A percentile compares a stretch with the other conserved stretches of the same genome.
Conservation (phyloP, 2,888 invertebrate genomes). For the Aricia artaxerxes region DNA sequence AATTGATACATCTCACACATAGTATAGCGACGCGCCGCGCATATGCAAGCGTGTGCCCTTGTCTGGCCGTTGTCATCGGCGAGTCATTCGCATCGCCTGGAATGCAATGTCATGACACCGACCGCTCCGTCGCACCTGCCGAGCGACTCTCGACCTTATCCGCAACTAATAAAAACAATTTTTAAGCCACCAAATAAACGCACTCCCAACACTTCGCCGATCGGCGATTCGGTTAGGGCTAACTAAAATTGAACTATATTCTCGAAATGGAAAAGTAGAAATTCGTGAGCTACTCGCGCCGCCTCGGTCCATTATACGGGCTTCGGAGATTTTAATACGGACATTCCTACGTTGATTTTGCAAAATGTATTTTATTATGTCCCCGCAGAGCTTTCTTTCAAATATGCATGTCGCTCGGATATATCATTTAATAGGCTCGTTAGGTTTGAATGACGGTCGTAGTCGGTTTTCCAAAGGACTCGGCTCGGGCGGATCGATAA, state of each 20-base stretch:
- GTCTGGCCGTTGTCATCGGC: conserved; percentile 75
- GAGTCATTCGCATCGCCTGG: conserved; percentile 74
- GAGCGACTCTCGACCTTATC: conserved; percentile 43
- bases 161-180: conserved; percentile 35
- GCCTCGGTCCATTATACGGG: conserved; percentile 66
- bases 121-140: conserved; percentile 46
- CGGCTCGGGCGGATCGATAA: conserved; percentile 39
- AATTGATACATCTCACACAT: conserved; percentile 26
- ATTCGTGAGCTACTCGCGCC: conserved; percentile 53
- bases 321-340: conserved; percentile 51
- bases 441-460: conserved; percentile 61
- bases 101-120: conserved; percentile 75
- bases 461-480: conserved; percentile 54
- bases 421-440: conserved; percentile 48
- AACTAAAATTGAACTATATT: conserved; percentile 59
- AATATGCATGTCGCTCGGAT: conserved; percentile 43
- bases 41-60: conserved; percentile 69
- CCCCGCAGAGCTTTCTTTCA: conserved; percentile 47
- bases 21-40: conserved; percentile 49
- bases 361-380: conserved; percentile 46
- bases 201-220: conserved; percentile 44
- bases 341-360: conserved; percentile 43
- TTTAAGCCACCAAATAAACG: neutral
- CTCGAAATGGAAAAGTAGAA: conserved; percentile 43
- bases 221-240: neutral